phyloP scores from a whole-genome alignment of 1,140 invertebrate genomes.

The Lepidurus arcticus region DNA sequence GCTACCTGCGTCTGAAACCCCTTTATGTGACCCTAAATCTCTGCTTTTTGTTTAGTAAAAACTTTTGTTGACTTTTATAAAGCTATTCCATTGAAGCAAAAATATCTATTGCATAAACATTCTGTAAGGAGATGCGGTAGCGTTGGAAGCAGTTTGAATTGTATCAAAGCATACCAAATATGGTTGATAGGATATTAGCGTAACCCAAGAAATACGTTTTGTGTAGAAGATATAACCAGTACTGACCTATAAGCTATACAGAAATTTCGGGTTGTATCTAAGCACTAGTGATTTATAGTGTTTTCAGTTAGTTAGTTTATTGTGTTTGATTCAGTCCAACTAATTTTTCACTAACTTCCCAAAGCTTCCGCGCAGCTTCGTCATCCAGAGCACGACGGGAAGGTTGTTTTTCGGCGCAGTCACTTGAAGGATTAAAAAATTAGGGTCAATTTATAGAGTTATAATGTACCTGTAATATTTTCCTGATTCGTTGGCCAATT shows the following conservation, averaged over 20 bases:
- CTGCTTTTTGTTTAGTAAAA: background rate
- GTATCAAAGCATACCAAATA: no score
- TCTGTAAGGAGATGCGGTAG: background rate
- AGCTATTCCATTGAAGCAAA: background rate
- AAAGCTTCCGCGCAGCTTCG: constrained; percentile 59
- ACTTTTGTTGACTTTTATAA: background rate
- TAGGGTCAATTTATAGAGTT: background rate
- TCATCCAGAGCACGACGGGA: constrained; percentile 55
- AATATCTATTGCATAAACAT: background rate
- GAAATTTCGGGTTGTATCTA: background rate
- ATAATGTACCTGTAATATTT: constrained; percentile 65
- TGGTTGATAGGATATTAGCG: no score
- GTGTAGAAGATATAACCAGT: background rate
- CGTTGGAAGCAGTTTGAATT: background rate
- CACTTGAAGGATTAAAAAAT: constrained; percentile 45
- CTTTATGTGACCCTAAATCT: constrained; percentile 4
- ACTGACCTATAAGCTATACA: background rate
- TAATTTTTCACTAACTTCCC: constrained; percentile 70
- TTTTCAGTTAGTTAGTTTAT: background rate
- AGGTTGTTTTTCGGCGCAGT: constrained; percentile 54
- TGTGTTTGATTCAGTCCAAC: constrained; percentile 27
- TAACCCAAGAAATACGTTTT: no score
- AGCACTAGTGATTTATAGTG: background rate
- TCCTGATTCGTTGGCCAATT: constrained; percentile 58
- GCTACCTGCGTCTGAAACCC: background rate